phyloP scores from a whole-genome alignment of 1,140 invertebrate species.

The fruit fly (Drosophila melanogaster) region Release_6_plus_ISO1_MT NC_004354.4:6735001-6735500 shows the following conservation, averaged over 20 bases:
- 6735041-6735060: conserved; percentile 66
- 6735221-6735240: neutral
- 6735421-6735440: neutral
- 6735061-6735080: conserved; percentile 53
- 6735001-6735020: conserved; percentile 18
- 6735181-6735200: neutral
- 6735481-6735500: too few species aligned
- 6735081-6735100: conserved; percentile 33
- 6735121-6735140: conserved; percentile 2
- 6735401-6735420: neutral
- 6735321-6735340: conserved; percentile 4
- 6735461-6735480: too few species aligned
- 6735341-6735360: neutral
- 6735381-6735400: neutral
- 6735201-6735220: neutral
- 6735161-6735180: neutral
- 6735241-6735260: too few species aligned
- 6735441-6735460: neutral
- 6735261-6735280: neutral
- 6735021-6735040: neutral
- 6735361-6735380: neutral
- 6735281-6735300: neutral
- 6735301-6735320: neutral
- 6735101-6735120: conserved; percentile 23
- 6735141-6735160: neutral